Base-by-base conservation (phyloP, 2,113 vertebrate species). In the Pampusana beccarii region DNA sequence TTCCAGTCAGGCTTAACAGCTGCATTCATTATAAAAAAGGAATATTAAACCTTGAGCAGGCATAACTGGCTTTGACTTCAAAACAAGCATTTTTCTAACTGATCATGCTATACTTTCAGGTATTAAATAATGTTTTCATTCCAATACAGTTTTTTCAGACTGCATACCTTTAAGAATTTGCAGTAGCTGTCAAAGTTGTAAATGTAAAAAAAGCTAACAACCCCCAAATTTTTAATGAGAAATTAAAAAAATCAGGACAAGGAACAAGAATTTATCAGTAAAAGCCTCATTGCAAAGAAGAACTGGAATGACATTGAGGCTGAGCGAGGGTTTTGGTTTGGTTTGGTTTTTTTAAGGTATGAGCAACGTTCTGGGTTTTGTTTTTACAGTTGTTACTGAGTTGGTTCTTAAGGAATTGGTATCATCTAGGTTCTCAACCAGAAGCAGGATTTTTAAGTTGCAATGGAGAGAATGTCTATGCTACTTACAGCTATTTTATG, bases 1-100 rank as follows among this genome's bases (percentile, higher is more conserved):
- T 95, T 93, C 88, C 82, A 97, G 74, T 95, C 56, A 93, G 61
- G 16, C 36, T 94, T 86, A 93, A 87, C 81, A 96, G 89, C 67
- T 96, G 78, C 62, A 95, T 85, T 80, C 40, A 94, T 44, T 80
- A 94, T 23, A 69, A 75, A 77, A 80, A 67, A 11, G 40, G 44
- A 93, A 69, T 57, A 92, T 91, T 74, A 92, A 88, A 80, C 78
- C 65, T 80, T 75, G 73, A 82, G 66, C 67, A 91, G 44, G 81
- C 70, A 67, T 60, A 88, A 95, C 57, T 74, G 57, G 24, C 66
- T 94, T 73, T 74, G 69, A 84, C 56, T 93, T 95, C 53, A 96
- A 95, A 97, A 90, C 66, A 83, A 83, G 48, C 34, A 31, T 67
- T 86, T 95, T 74, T 71, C 19, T 48, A 84, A 90, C 72, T 90